A percentile compares a stretch with the other conserved stretches of the same genome.
Conservation (phyloP, 2,797 vertebrate species). For the Lophius americanus region DNA sequence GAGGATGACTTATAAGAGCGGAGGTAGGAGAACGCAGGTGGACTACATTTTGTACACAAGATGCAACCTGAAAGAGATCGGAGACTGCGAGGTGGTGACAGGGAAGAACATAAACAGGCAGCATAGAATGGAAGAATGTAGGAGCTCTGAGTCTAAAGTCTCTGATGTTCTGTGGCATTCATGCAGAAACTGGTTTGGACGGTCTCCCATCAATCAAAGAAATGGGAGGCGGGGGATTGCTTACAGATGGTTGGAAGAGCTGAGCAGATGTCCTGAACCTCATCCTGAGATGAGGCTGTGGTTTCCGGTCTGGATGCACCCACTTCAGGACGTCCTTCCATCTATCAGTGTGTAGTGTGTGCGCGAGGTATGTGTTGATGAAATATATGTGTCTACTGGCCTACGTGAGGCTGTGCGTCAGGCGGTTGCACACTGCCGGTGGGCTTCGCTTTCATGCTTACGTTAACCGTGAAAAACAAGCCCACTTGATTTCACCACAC, state of each 20-base stretch:
- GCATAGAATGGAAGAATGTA: no score
- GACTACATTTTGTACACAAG: no score
- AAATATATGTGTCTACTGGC: background rate
- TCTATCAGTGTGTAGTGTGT: conserved; percentile 1
- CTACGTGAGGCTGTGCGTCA: conserved; percentile 10
- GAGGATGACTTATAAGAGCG: no score
- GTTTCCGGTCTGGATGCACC: background rate
- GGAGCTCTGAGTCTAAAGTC: conserved; percentile 20
- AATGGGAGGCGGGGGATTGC: conserved; percentile 71
- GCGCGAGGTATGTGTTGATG: background rate
- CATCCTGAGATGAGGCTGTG: conserved; percentile 40
- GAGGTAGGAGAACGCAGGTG: no score
- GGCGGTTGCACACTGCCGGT: conserved; percentile 58
- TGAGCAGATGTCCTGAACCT: conserved; percentile 42
- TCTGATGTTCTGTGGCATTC: conserved; percentile 22
- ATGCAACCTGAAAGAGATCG: no score
- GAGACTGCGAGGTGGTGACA: no score
- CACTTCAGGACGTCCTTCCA: background rate
- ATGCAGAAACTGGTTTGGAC: conserved; percentile 22
- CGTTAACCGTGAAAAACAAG: conserved; percentile 38
- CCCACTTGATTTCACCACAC: conserved; percentile 47
- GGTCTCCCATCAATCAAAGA: conserved; percentile 64
- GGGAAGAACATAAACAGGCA: no score
- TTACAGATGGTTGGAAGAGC: conserved; percentile 78
- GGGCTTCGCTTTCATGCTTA: conserved; percentile 52